Conservation (phyloP, 2,113 vertebrate species). For the Sebastes schlegelii region DNA sequence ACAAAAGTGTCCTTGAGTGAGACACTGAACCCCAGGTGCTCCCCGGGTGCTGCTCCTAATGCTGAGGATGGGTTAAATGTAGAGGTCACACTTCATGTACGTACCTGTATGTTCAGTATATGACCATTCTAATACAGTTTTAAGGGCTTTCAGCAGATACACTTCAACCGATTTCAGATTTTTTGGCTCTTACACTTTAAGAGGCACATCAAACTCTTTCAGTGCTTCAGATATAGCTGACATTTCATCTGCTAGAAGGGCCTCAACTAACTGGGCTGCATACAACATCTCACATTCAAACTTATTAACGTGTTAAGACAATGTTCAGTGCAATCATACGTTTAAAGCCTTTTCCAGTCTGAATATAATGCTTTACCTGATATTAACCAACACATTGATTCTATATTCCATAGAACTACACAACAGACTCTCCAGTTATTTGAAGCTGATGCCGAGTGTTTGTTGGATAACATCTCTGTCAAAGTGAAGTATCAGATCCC, state of each 20-base stretch:
- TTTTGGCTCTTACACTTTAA: neutral
- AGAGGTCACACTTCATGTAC: no score
- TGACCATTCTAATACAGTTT: no score
- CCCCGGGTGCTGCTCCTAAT: no score
- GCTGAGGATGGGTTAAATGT: no score
- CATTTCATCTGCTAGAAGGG: neutral
- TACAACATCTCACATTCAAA: neutral
- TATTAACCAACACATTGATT: neutral
- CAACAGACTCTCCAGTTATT: neutral
- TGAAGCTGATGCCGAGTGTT: neutral
- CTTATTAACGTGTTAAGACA: neutral
- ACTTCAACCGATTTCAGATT: neutral
- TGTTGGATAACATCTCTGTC: constrained; percentile 30
- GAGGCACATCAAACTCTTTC: neutral
- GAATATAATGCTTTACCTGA: neutral
- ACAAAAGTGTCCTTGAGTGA: no score
- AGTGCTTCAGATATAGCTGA: neutral
- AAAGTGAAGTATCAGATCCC: constrained; percentile 36
- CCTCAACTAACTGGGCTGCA: neutral
- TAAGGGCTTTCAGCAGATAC: neutral
- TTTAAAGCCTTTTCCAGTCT: neutral
- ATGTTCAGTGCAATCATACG: neutral
- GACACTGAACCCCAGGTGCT: no score
- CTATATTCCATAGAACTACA: neutral
- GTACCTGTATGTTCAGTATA: no score